These are phyloP conservation scores for Helogale parvula DNA, from an alignment of 2,113 vertebrate genomes.

Conservation along the genomic window DNA sequence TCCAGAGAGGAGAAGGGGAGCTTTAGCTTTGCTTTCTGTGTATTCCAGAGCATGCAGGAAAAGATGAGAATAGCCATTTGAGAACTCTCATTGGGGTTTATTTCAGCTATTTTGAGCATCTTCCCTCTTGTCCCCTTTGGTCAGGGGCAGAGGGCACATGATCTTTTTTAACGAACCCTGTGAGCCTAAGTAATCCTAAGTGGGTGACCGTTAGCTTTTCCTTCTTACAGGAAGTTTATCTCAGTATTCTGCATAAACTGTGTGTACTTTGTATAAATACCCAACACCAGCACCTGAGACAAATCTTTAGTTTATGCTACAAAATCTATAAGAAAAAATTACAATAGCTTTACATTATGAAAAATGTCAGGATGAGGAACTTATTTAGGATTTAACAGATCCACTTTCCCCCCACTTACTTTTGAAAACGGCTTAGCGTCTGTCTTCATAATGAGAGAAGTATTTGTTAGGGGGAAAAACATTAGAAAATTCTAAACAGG, in stretches of 20 bases:
- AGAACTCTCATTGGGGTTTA: not conserved
- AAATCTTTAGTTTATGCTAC: constrained; percentile 56
- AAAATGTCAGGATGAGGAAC: not conserved
- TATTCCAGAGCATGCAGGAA: not conserved
- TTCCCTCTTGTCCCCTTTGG: not conserved
- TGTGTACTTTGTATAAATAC: constrained; percentile 1
- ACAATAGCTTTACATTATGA: not conserved
- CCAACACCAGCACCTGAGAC: not conserved
- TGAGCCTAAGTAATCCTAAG: not conserved
- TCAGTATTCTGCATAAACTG: constrained; percentile 5
- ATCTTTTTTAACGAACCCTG: not conserved
- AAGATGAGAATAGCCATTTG: not conserved
- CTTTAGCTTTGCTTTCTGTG: not conserved
- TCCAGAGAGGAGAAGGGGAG: not conserved
- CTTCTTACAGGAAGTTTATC: constrained; percentile 21
- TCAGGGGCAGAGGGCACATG: not conserved
- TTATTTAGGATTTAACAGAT: constrained; percentile 11
- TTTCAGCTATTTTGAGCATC: not conserved
- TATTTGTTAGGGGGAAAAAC: not conserved
- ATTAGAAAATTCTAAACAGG: constrained; percentile 24
- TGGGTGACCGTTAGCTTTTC: not conserved
- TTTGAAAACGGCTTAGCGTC: constrained; percentile 17
- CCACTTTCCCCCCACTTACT: not conserved
- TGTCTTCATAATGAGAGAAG: not conserved
- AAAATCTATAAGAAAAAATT: constrained; percentile 1